Percentiles rank a stretch among this genome's conserved stretches.
These are phyloP conservation scores for Sciurus niger DNA, from an alignment of 2,113 vertebrate species.

Conservation along the genomic window DNA sequence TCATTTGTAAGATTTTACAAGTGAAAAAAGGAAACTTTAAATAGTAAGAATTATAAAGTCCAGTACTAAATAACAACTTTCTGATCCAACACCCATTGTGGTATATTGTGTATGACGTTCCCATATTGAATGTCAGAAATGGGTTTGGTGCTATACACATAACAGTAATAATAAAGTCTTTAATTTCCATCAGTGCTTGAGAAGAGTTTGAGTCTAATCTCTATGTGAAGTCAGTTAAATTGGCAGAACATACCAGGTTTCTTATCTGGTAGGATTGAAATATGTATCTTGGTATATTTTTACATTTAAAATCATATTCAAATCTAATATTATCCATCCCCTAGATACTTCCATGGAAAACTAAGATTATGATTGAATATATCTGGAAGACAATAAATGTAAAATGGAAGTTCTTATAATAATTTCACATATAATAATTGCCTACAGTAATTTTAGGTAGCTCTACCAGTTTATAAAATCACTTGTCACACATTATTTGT, in stretches of 20 bases:
- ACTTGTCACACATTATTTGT: not conserved
- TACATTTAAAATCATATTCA: not conserved
- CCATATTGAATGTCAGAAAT: not conserved
- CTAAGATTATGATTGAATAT: not conserved
- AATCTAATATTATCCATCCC: not conserved
- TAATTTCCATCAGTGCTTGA: not conserved
- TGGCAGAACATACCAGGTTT: not conserved
- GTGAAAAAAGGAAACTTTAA: not conserved
- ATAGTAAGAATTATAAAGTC: not conserved
- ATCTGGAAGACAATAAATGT: not conserved
- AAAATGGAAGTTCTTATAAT: not conserved
- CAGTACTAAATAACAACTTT: not conserved
- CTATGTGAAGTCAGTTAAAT: not conserved
- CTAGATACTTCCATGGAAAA: not conserved
- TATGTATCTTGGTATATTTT: not conserved
- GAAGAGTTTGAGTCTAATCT: not conserved
- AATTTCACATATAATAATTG: slow-evolving; percentile 11
- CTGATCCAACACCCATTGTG: not conserved
- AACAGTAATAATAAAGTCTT: not conserved
- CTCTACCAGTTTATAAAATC: not conserved
- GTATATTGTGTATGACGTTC: not conserved
- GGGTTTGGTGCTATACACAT: not conserved
- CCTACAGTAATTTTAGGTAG: not conserved
- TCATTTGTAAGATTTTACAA: not conserved
- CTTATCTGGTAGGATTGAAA: not conserved